Evolutionary conservation across 2,113 vertebrate species (phyloP), one percentile per base, ranked within the genome.

Genomic region (Jacana jacana): DNA sequence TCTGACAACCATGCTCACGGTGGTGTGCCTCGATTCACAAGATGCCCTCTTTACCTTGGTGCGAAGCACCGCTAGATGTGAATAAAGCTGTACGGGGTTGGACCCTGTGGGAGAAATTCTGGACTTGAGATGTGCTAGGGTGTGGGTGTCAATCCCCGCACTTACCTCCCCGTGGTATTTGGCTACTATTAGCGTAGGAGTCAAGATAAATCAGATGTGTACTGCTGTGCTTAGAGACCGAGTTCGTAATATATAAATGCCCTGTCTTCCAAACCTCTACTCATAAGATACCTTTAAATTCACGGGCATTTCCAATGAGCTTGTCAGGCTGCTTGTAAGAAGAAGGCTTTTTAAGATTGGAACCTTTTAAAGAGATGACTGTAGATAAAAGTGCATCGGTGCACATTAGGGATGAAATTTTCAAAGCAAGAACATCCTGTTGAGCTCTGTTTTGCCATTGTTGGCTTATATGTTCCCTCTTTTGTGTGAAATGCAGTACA

Each of bases 391-490:
- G 72, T 54, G 52, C 57, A 72, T 93, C 86, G 48, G 42, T 44
- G 77, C 10, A 15, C 61, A 87, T 94, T 81, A 95, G n/a, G 44
- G 49, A 86, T 93, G 65, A 89, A 65, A 82, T 76, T 92, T 93
- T 85, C 73, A 76, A 84, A 93, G 91, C 20, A 22, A 52, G 25
- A 24, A 13, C 52, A 28, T 72, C 24, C 76, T 46, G 27, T 81
- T 91, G 77, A 79, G 63, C 18, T 93, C 65, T 92, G n/a, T 40
- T 91, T 78, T 85, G 48, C 31, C n/a, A 37, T 61, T 71, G 57
- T 42, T 93, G 73, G 39, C 40, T 76, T 84, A 27, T 8, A 19
- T 33, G 15, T 84, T 92, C 61, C 78, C 88, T 85, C 61, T 40
- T 84, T 86, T 86, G 31, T 55, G 51, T 51, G 44, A 89, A 71